Evolutionary conservation across 2,888 invertebrate species (phyloP).

Genomic region (Neelides folsomi): DNA sequence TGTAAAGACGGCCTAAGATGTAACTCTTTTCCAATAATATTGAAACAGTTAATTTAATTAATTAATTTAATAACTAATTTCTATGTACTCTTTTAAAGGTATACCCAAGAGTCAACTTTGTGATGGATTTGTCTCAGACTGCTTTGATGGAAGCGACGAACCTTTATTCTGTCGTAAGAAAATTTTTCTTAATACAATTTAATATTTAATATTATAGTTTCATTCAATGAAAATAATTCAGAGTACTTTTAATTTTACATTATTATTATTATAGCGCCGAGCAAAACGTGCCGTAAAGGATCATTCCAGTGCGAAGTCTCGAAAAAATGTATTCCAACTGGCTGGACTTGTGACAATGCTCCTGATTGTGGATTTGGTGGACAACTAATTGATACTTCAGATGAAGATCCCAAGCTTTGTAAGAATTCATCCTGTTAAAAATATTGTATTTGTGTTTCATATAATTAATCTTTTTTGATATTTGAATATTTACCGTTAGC

Average conservation of each 20-base stretch:
- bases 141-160: conserved; percentile 51
- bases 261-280: conserved; percentile 9
- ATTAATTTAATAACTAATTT: too few relatives aligned
- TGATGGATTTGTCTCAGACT: conserved; percentile 47
- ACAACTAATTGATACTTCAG: conserved; percentile 47
- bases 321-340: conserved; percentile 56
- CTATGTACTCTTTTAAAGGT: too few relatives aligned
- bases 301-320: conserved; percentile 57
- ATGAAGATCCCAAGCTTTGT: conserved; percentile 56
- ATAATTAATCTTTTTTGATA: too few relatives aligned
- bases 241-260: too few relatives aligned
- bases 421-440: conserved; percentile 31
- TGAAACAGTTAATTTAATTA: too few relatives aligned
- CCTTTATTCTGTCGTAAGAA: conserved; percentile 44
- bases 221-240: too few relatives aligned
- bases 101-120: conserved; percentile 51
- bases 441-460: too few relatives aligned
- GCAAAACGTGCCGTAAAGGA: conserved; percentile 35
- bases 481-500: too few relatives aligned
- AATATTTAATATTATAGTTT: too few relatives aligned
- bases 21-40: too few relatives aligned
- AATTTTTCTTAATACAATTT: neutral
- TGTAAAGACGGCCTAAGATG: conserved; percentile 49
- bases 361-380: conserved; percentile 54
- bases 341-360: conserved; percentile 64